These are phyloP conservation scores for Rhynchonycteris naso DNA, from an alignment of 2,797 vertebrate genomes.

Conservation along the genomic window DNA sequence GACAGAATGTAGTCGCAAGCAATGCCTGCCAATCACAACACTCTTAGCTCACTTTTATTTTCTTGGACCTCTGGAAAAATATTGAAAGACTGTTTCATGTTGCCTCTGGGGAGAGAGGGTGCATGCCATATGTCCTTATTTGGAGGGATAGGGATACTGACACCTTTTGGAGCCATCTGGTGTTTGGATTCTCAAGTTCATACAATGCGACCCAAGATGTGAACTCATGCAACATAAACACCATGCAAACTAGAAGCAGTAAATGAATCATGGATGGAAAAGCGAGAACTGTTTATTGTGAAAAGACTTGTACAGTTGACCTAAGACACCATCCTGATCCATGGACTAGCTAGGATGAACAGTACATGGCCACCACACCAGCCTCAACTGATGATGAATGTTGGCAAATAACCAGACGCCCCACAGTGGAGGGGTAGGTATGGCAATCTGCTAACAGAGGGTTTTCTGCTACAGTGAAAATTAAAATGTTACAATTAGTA, in stretches of 20 bases:
- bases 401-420: not conserved
- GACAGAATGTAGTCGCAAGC: not conserved
- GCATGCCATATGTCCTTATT: conserved; percentile 44
- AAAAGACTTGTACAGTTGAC: not conserved
- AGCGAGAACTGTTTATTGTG: not conserved
- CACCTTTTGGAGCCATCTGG: not conserved
- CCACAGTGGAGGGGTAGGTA: not conserved
- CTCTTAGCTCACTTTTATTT: conserved; percentile 32
- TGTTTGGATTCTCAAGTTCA: not conserved
- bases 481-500: not conserved
- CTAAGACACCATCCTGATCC: not conserved
- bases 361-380: not conserved
- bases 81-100: conserved; percentile 62
- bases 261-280: not conserved
- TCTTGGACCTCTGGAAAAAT: conserved; percentile 68
- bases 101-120: conserved; percentile 52
- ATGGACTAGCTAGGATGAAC: not conserved
- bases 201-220: not conserved
- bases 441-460: not conserved
- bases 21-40: not conserved
- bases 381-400: not conserved
- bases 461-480: not conserved
- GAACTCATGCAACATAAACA: not conserved
- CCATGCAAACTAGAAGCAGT: conserved; percentile 1
- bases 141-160: not conserved